Evolutionary conservation across 2,797 vertebrate species (phyloP), one percentile per base, ranked within the genome.

Genomic region (Gephyroberyx darwinii): DNA sequence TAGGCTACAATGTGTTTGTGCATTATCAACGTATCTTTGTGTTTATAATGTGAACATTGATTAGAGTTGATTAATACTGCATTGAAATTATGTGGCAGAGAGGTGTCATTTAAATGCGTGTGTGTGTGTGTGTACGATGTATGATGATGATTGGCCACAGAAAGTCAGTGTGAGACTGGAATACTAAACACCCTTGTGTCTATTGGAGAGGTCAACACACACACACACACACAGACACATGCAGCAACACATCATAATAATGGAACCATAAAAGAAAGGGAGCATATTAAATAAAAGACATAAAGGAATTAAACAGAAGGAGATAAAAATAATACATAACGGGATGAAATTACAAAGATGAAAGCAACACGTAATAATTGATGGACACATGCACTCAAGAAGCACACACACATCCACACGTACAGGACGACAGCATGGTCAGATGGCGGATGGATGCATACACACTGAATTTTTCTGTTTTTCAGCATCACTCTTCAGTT

Each of bases 41-140:
- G 80, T 83, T 84, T 71, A 72, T 81, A 66, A 82, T 78, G 74
- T 69, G 77, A 78, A 75, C 80, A 77, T 88, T 88, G 81, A 90
- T 90, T 84, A 72, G 80, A 79, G 74, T n/a, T 86, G 85, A 90
- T 90, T 88, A 85, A 85, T 62, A 86, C 72, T 57, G 61, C 66
- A 54, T 71, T 74, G 70, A 81, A 84, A 92, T 83, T 63, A 84
- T 81, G 70, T 70, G 75, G 77, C 78, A 79, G 77, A 50, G 22
- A 75, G 45, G 58, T 20, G 5, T 66, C 75, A 77, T 86, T 85
- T 77, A 52, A 78, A 33, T 62, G 51, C 22, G 59, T 51, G 65
- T 39, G 72, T 61, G 65, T 65, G 62, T 65, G 65, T 57, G 72
- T 71, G 14, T 50, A n/a, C 20, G 50, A 26, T 52, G 50, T 52